Evolutionary conservation across 1,140 invertebrate species (phyloP).

Genomic region (silkworm (Bombyx mori)): DNA sequence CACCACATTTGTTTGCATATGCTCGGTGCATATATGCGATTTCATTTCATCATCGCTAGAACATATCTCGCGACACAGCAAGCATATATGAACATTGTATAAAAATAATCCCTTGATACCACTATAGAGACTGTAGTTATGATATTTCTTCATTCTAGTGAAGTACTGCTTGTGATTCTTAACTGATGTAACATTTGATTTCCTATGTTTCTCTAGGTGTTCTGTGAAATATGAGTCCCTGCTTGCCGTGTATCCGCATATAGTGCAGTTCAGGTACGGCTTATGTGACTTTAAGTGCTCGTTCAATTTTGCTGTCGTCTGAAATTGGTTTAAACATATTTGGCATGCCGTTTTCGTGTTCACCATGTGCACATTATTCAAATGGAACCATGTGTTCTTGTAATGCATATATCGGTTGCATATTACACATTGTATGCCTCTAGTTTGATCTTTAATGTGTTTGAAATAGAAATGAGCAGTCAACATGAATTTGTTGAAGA

Average conservation of each 20-base stretch:
- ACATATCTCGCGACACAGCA: constrained; percentile 36
- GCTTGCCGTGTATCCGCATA: constrained; percentile 22
- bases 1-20: not conserved
- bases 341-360: constrained; percentile 18
- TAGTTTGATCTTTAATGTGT: constrained; percentile 5
- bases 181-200: constrained; percentile 6
- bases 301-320: constrained; percentile 8
- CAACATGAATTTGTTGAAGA: constrained; percentile 42
- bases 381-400: constrained; percentile 24
- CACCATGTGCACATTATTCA: constrained; percentile 4
- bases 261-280: constrained; percentile 18
- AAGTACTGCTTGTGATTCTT: constrained; percentile 1
- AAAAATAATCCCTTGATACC: constrained; percentile 15
- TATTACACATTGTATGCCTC: constrained; percentile 22
- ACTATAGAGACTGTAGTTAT: not conserved
- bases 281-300: constrained; percentile 26
- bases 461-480: constrained; percentile 24
- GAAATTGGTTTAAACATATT: constrained; percentile 31
- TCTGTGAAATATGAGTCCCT: constrained; percentile 14
- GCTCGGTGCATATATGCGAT: constrained; percentile 20
- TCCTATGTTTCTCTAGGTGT: constrained; percentile 26
- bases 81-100: constrained; percentile 23
- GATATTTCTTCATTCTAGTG: no score
- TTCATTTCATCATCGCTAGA: constrained; percentile 8
- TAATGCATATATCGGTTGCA: constrained; percentile 16